phyloP scores from a whole-genome alignment of 2,113 vertebrate species.

The Monarcha castaneiventris region DNA sequence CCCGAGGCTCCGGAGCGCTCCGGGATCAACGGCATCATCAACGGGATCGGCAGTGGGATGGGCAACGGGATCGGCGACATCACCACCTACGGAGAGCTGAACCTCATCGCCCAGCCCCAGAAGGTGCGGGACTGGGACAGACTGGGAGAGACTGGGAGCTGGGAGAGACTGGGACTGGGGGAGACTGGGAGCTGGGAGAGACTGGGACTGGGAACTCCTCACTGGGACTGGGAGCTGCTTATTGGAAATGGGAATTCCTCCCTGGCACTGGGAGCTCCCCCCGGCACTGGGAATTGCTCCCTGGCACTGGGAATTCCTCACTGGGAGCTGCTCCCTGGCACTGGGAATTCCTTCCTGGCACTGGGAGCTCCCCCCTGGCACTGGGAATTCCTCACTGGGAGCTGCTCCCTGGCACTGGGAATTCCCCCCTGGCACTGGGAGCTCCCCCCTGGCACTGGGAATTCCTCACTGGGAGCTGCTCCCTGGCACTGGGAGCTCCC shows the following conservation, averaged over 20 bases:
- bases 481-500: neutral
- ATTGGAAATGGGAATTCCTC: neutral
- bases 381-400: too few relatives aligned
- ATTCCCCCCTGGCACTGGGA: neutral
- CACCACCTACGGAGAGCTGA: conserved; percentile 77
- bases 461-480: too few relatives aligned
- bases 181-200: too few relatives aligned
- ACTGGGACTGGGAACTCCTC: too few relatives aligned
- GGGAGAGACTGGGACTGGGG: too few relatives aligned
- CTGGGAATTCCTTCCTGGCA: neutral
- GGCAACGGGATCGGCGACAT: neutral
- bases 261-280: neutral
- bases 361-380: too few relatives aligned
- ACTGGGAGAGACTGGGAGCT: neutral
- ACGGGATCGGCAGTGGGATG: too few relatives aligned
- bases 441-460: too few relatives aligned
- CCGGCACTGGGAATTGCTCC: too few relatives aligned
- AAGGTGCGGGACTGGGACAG: conserved; percentile 69
- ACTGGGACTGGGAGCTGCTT: neutral
- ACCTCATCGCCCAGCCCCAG: conserved; percentile 87
- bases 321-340: neutral
- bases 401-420: neutral
- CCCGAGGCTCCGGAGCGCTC: neutral
- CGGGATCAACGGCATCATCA: rapidly evolving
- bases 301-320: too few relatives aligned